Evolutionary conservation across 2,113 vertebrate genomes (phyloP), one percentile per base, ranked within the genome.

Genomic region (Nothoprocta perdicaria): DNA sequence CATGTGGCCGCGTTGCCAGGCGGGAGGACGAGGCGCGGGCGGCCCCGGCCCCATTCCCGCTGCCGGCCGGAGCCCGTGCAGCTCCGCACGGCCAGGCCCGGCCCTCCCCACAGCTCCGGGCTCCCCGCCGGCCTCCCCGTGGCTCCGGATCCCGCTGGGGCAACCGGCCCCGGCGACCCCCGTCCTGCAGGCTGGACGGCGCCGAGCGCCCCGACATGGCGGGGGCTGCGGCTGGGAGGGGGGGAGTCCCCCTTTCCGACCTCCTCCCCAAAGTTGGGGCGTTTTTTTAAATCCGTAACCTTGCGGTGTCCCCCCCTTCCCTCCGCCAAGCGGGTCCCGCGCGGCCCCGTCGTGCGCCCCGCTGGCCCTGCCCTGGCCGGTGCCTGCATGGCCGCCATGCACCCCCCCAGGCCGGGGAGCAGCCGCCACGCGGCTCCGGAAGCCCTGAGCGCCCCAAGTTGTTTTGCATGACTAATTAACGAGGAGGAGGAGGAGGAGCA

Each of bases 391-490:
- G 46, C 46, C 46, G 46, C 46, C 46, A 21, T 50, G 48, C 48
- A 12, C 43, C 15, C 43, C 4, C 2, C 4, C 41, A 58, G 45
- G 35, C 0, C 6, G 57, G 74, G 52, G 48, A 48, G 78, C 48
- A 79, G 77, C 38, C 80, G 68, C 85, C n/a, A 63, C 92, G 95
- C 62, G 84, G 84, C 87, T 89, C 88, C 88, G 63, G 86, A 85
- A 79, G 67, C 88, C 80, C 81, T 86, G 76, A 81, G 86, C 88
- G 91, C 95, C 88, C 88, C 67, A 63, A 73, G 92, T 93, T 88
- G 89, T 95, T 93, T 97, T 97, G 97, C 97, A 97, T 97, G 97
- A 97, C 96, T 92, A 91, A 90, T 94, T 96, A 88, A 81, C 73
- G 92, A 96, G 95, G 93, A 96, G 93, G 86, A 55, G 63, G 93